phyloP scores from a whole-genome alignment of 2,888 invertebrate species.

The Heliconius hortense region DNA sequence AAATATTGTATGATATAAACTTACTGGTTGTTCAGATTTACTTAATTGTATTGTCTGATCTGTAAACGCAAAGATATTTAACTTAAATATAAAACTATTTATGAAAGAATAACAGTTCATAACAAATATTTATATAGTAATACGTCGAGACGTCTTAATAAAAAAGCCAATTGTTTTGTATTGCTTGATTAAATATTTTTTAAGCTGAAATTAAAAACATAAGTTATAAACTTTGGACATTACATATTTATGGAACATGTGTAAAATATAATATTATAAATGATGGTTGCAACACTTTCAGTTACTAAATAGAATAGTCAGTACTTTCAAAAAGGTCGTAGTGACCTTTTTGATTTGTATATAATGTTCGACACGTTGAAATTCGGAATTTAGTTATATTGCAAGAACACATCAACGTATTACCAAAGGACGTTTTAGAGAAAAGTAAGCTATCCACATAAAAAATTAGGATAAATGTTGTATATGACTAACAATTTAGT shows the following conservation, averaged over 20 bases:
- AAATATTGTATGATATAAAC: background rate
- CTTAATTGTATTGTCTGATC: background rate
- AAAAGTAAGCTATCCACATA: slow-evolving; percentile 25
- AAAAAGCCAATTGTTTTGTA: background rate
- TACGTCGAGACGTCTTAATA: background rate
- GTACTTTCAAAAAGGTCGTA: too few relatives aligned
- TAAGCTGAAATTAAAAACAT: too few relatives aligned
- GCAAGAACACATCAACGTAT: slow-evolving; percentile 3
- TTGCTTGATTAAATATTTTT: background rate
- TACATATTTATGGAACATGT: too few relatives aligned
- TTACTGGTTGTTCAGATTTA: background rate
- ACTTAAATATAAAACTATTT: slow-evolving; percentile 1
- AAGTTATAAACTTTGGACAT: too few relatives aligned
- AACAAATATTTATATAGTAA: background rate
- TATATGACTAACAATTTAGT: slow-evolving; percentile 62
- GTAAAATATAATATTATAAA: too few relatives aligned
- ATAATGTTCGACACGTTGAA: background rate
- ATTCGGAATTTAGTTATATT: background rate
- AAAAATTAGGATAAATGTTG: slow-evolving; percentile 37
- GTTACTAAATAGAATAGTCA: too few relatives aligned
- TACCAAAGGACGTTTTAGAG: slow-evolving; percentile 13
- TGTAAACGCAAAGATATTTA: slow-evolving; percentile 1
- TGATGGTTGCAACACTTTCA: too few relatives aligned
- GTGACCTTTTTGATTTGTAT: too few relatives aligned
- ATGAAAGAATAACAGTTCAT: background rate